A percentile compares a stretch with the other conserved stretches of the same genome.
These are phyloP conservation scores for Cyrtodaria siliqua DNA, from an alignment of 2,888 invertebrate genomes.

Conservation along the genomic window DNA sequence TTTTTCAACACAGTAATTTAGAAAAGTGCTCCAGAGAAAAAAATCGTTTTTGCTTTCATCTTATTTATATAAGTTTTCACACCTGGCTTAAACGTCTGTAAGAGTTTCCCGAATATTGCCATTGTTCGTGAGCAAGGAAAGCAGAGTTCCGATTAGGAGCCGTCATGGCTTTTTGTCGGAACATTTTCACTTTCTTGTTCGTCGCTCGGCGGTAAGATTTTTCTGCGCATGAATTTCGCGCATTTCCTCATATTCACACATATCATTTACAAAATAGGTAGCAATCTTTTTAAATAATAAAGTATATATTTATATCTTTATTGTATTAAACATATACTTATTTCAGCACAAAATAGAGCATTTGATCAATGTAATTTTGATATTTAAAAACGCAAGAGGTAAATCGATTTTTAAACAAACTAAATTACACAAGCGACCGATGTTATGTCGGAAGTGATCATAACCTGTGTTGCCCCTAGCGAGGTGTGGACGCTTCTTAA, in stretches of 20 bases:
- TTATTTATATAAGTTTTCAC: conserved; percentile 1
- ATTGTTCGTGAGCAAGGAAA: conserved; percentile 73
- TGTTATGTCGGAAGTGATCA: conserved; percentile 26
- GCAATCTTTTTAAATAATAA: no score
- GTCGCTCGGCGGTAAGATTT: conserved; percentile 71
- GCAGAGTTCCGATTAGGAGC: conserved; percentile 70
- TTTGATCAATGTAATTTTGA: no score
- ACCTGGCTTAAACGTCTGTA: conserved; percentile 77
- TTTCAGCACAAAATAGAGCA: no score
- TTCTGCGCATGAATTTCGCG: conserved; percentile 71
- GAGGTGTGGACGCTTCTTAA: conserved; percentile 9
- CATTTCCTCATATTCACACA: conserved; percentile 49
- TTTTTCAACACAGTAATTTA: not conserved
- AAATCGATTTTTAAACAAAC: no score
- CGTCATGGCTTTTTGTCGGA: conserved; percentile 61
- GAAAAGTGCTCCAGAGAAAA: conserved; percentile 4
- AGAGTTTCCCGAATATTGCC: conserved; percentile 77
- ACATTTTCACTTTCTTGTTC: conserved; percentile 55
- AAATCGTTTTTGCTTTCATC: conserved; percentile 1
- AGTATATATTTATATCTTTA: no score
- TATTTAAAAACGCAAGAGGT: no score
- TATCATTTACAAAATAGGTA: conserved; percentile 25
- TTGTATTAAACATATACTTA: no score
- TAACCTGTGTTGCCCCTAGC: conserved; percentile 56
- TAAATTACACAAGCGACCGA: conserved; percentile 24